Conservation (phyloP, 2,113 vertebrate species). For the Microcebus lehilahytsara region DNA sequence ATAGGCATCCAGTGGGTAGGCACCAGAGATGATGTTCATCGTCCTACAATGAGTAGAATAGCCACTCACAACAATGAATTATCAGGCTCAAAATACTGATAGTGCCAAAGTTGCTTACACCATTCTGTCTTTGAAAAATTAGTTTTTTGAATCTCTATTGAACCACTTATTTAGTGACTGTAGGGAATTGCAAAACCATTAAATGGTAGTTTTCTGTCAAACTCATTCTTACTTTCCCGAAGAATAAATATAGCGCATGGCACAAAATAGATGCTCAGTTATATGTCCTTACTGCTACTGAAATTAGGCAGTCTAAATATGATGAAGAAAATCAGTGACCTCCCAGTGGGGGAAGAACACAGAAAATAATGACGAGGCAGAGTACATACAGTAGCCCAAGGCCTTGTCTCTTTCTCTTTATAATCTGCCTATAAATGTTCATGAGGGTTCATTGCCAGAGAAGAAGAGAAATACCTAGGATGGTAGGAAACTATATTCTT, state of each 20-base stretch:
- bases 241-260: background rate
- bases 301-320: background rate
- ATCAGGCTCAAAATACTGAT: background rate
- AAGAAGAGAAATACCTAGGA: background rate
- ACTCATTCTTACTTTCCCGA: background rate
- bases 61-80: background rate
- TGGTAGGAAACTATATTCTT: background rate
- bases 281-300: background rate
- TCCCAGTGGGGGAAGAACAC: background rate
- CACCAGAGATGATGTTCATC: background rate
- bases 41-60: background rate
- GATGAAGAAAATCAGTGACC: background rate
- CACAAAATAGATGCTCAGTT: background rate
- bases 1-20: background rate
- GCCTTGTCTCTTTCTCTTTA: background rate
- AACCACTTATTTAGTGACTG: background rate
- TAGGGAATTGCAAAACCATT: background rate
- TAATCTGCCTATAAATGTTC: background rate
- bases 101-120: background rate
- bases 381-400: background rate
- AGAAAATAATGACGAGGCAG: background rate
- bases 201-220: background rate
- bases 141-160: background rate
- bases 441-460: background rate
- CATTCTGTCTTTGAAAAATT: background rate